Conservation (phyloP, 2,888 invertebrate species). For the Notodonta dromedarius region DNA sequence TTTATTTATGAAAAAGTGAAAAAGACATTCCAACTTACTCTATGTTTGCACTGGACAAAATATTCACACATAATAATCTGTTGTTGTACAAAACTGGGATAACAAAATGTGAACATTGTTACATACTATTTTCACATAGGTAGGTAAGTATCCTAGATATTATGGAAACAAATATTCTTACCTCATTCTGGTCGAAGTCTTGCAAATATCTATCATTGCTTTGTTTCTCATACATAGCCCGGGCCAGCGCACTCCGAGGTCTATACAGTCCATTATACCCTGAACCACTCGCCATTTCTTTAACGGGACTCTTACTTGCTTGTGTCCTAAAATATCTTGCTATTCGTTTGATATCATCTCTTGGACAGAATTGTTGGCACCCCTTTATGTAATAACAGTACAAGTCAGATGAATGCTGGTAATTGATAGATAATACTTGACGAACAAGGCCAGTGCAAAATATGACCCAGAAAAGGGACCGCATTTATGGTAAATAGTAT, state of each 20-base stretch:
- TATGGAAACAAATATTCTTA: slow-evolving; percentile 64
- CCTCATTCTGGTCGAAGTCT: slow-evolving; percentile 88
- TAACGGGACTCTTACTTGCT: slow-evolving; percentile 30
- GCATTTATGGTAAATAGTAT: slow-evolving; percentile 49
- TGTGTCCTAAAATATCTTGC: slow-evolving; percentile 33
- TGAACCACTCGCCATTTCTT: slow-evolving; percentile 62
- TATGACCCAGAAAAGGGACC: slow-evolving; percentile 34
- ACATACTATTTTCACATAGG: no score
- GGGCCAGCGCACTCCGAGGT: slow-evolving; percentile 88
- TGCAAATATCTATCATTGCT: slow-evolving; percentile 87
- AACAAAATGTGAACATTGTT: no score
- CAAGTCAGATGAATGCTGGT: slow-evolving; percentile 50
- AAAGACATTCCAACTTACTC: no score
- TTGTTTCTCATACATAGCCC: slow-evolving; percentile 89
- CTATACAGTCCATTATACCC: slow-evolving; percentile 80
- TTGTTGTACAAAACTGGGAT: no score
- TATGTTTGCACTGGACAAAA: no score
- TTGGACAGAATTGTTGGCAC: slow-evolving; percentile 51
- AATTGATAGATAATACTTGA: slow-evolving; percentile 37
- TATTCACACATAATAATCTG: no score
- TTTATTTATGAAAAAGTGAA: no score
- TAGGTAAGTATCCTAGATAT: background rate
- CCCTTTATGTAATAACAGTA: slow-evolving; percentile 65
- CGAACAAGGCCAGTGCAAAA: slow-evolving; percentile 37
- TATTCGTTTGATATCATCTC: slow-evolving; percentile 43